Evolutionary conservation across 2,797 vertebrate species (phyloP).

Genomic region (Falco rusticolus): DNA sequence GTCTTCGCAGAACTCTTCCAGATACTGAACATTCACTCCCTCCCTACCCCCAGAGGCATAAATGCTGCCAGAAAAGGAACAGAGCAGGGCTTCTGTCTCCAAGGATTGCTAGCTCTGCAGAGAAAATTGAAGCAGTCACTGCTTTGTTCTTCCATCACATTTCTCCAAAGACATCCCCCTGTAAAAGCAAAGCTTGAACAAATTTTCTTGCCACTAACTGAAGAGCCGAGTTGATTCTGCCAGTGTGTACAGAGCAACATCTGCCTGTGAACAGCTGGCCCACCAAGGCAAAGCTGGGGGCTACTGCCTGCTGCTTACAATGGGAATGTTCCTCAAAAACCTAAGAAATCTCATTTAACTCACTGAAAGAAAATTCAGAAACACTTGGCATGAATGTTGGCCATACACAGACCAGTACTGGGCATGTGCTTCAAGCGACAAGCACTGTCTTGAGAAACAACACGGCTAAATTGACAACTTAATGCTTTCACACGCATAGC

Average conservation of each 20-base stretch:
- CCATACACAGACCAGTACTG: not conserved
- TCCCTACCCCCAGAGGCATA: not conserved
- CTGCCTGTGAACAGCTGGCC: slow-evolving; percentile 60
- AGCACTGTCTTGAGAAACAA: not conserved
- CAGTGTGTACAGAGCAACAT: slow-evolving; percentile 38
- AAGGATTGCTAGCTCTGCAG: not conserved
- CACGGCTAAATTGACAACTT: not conserved
- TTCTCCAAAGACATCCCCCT: not conserved
- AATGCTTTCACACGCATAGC: not conserved
- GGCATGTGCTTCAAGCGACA: not conserved
- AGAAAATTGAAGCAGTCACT: slow-evolving; percentile 22
- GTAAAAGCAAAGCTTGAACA: not conserved
- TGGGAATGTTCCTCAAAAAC: slow-evolving; percentile 13
- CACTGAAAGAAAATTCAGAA: not conserved
- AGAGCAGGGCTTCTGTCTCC: not conserved
- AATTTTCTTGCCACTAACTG: slow-evolving; percentile 11
- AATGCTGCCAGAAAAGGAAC: slow-evolving; percentile 15
- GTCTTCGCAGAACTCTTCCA: not conserved
- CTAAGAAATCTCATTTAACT: not conserved
- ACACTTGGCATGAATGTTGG: not conserved
- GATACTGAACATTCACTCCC: not conserved
- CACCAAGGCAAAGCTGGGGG: not conserved
- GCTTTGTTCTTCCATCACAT: slow-evolving; percentile 12
- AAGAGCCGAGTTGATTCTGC: not conserved
- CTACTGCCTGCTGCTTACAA: not conserved